Percentiles rank a stretch among this genome's conserved stretches.
phyloP scores from a whole-genome alignment of 2,888 invertebrate species.

The Limenitis camilla region DNA sequence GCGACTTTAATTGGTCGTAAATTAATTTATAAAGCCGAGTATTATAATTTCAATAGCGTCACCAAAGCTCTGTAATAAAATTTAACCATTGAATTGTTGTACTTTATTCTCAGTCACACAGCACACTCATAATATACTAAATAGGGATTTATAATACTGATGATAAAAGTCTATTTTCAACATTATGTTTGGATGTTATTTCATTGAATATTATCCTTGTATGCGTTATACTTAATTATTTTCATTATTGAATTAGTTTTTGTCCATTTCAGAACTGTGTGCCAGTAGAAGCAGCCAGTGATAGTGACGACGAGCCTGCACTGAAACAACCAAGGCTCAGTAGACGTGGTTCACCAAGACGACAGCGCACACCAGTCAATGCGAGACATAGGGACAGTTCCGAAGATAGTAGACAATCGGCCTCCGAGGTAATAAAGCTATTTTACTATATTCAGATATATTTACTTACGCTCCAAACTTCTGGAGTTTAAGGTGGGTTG shows the following conservation, averaged over 20 bases:
- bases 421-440: slow-evolving; percentile 51
- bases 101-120: too few species aligned
- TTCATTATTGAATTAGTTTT: too few species aligned
- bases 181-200: too few species aligned
- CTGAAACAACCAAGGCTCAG: slow-evolving; percentile 81
- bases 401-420: slow-evolving; percentile 61
- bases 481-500: too few species aligned
- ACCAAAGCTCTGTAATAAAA: not conserved
- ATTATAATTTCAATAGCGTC: not conserved
- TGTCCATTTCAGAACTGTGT: slow-evolving; percentile 76
- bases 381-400: slow-evolving; percentile 45
- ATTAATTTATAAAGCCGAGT: slow-evolving; percentile 2
- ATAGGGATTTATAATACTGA: not conserved
- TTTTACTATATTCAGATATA: too few species aligned
- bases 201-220: too few species aligned
- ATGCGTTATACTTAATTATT: too few species aligned
- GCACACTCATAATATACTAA: not conserved
- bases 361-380: slow-evolving; percentile 53
- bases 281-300: slow-evolving; percentile 68
- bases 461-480: too few species aligned
- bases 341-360: slow-evolving; percentile 52
- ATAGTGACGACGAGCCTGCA: slow-evolving; percentile 85
- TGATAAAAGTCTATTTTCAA: too few species aligned
- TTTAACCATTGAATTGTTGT: not conserved
- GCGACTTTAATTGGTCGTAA: slow-evolving; percentile 8